These are phyloP conservation scores for Calliscelio sp. DNA, from an alignment of 2,888 invertebrate species.

Conservation along the genomic window DNA sequence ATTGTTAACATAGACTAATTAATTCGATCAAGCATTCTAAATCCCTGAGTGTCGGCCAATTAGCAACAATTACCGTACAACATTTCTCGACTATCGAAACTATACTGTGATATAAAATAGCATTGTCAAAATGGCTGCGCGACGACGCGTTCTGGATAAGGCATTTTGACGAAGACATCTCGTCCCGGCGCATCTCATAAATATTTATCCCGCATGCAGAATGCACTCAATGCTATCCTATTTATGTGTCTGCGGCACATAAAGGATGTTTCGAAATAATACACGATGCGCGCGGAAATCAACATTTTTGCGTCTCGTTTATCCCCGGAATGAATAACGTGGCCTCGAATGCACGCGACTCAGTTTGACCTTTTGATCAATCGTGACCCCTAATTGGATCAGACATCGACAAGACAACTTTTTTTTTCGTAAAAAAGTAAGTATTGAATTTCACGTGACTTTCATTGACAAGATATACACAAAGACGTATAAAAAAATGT, in stretches of 20 bases:
- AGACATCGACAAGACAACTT: background rate
- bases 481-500: constrained; percentile 15
- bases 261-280: constrained; percentile 48
- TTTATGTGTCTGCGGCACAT: constrained; percentile 31
- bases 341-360: background rate
- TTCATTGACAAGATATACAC: background rate
- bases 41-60: too few relatives aligned
- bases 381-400: constrained; percentile 21
- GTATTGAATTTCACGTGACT: constrained; percentile 12
- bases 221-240: constrained; percentile 44
- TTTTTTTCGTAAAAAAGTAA: constrained; percentile 10
- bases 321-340: background rate
- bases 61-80: too few relatives aligned
- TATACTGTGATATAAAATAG: too few relatives aligned
- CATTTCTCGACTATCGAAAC: too few relatives aligned
- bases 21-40: too few relatives aligned
- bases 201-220: constrained; percentile 56
- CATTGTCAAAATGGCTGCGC: too few relatives aligned
- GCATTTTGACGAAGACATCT: constrained; percentile 47
- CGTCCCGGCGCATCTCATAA: constrained; percentile 35
- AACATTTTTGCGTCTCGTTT: constrained; percentile 36
- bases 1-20: too few relatives aligned
- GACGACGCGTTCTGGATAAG: constrained; percentile 29
- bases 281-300: constrained; percentile 22
- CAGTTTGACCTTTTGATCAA: constrained; percentile 18